Evolutionary conservation across 1,140 invertebrate genomes (phyloP).

Genomic region (Trinorchestia longiramus): DNA sequence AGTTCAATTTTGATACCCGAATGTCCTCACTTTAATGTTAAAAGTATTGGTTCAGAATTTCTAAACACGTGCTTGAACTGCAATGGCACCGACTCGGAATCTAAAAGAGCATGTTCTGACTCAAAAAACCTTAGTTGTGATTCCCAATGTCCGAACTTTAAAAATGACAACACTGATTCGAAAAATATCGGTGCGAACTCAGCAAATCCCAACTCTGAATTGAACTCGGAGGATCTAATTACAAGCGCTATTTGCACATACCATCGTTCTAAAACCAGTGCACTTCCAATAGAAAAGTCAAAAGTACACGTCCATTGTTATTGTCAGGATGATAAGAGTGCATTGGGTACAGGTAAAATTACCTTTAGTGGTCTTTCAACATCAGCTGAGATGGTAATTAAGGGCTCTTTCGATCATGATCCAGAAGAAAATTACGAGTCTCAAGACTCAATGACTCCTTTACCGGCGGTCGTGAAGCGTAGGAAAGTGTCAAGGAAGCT

Average conservation of each 20-base stretch:
- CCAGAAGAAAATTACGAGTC: constrained; percentile 12
- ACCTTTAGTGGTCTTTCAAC: neutral
- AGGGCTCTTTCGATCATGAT: neutral
- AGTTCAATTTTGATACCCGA: neutral
- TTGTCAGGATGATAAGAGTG: neutral
- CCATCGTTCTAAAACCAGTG: neutral
- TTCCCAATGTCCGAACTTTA: neutral
- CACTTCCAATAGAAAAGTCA: neutral
- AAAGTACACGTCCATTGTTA: neutral
- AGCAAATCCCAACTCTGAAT: neutral
- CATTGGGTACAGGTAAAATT: neutral
- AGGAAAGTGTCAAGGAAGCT: constrained; percentile 11
- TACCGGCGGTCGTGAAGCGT: neutral
- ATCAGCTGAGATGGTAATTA: neutral
- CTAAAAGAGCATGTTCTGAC: neutral
- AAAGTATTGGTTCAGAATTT: neutral
- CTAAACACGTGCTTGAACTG: neutral
- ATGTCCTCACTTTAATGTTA: neutral
- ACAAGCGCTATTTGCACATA: neutral
- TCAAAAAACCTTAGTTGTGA: neutral
- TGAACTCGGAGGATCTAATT: neutral
- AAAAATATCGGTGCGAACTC: neutral
- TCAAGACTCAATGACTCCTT: neutral
- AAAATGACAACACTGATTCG: neutral
- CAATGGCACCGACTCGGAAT: neutral